Evolutionary conservation across 2,888 invertebrate species (phyloP).

Genomic region (Ferrisia virgata): DNA sequence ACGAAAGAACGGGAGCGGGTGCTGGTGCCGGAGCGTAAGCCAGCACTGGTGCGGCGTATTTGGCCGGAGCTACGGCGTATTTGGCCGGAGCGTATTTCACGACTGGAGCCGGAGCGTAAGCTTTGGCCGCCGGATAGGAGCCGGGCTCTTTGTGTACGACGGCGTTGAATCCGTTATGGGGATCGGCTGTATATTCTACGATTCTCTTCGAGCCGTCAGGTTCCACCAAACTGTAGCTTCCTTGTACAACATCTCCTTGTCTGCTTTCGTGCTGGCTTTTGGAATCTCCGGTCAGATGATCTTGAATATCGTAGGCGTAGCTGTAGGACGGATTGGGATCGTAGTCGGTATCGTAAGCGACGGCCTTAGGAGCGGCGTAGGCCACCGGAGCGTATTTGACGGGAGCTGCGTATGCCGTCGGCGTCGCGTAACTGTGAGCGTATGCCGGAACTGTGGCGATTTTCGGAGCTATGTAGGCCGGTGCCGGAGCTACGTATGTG

Average conservation of each 20-base stretch:
- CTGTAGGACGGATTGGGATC: constrained; percentile 50
- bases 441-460: constrained; percentile 41
- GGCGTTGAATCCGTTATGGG: constrained; percentile 51
- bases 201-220: constrained; percentile 50
- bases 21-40: constrained; percentile 47
- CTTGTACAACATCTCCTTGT: constrained; percentile 50
- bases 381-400: constrained; percentile 42
- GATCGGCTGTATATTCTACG: constrained; percentile 51
- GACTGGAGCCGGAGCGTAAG: constrained; percentile 46
- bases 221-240: constrained; percentile 50
- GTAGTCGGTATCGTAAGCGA: constrained; percentile 49
- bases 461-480: constrained; percentile 15
- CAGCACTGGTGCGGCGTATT: background rate
- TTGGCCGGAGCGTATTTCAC: constrained; percentile 47
- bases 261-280: constrained; percentile 50
- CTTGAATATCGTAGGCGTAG: constrained; percentile 50
- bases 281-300: constrained; percentile 50
- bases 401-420: constrained; percentile 47
- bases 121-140: constrained; percentile 47
- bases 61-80: constrained; percentile 50
- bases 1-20: constrained; percentile 37
- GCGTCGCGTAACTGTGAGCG: constrained; percentile 47
- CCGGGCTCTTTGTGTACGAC: constrained; percentile 50
- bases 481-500: constrained; percentile 47
- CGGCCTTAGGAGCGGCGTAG: constrained; percentile 58